These are phyloP conservation scores for Orcinus orca DNA, from an alignment of 2,113 vertebrate genomes.

Conservation along the genomic window DNA sequence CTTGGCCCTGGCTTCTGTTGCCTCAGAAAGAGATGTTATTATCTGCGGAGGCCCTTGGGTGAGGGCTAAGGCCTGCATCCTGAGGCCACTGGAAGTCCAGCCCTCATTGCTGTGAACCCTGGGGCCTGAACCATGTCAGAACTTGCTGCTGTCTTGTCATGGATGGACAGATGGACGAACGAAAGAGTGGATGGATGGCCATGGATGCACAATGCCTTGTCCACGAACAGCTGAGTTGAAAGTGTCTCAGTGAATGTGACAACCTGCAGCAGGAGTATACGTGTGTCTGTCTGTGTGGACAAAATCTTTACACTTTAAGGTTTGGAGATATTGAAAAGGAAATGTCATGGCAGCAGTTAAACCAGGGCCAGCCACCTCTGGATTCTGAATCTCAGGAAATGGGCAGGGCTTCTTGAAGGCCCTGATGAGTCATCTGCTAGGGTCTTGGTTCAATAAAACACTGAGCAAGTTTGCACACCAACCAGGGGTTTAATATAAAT, in stretches of 20 bases:
- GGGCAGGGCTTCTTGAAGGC: conserved; percentile 24
- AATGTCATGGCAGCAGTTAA: conserved; percentile 28
- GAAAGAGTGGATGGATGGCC: neutral
- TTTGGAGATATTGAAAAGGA: conserved; percentile 50
- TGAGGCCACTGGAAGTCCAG: conserved; percentile 3
- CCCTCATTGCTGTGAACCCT: conserved; percentile 21
- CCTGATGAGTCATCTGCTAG: conserved; percentile 12
- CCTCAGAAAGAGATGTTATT: neutral
- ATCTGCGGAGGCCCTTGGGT: neutral
- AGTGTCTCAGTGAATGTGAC: neutral
- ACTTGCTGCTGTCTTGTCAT: conserved; percentile 49
- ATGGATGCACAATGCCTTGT: neutral
- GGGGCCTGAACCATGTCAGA: conserved; percentile 5
- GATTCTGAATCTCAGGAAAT: conserved; percentile 13
- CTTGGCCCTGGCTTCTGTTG: neutral
- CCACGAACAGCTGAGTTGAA: neutral
- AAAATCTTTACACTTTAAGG: conserved; percentile 15
- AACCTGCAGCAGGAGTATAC: neutral
- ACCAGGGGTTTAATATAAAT: conserved; percentile 74
- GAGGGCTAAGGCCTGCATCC: neutral
- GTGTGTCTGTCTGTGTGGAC: neutral
- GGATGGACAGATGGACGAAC: neutral
- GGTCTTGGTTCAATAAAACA: conserved; percentile 73
- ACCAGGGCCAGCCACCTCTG: conserved; percentile 35
- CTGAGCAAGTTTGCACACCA: conserved; percentile 58